Evolutionary conservation across 2,888 invertebrate genomes (phyloP).

Genomic region (Diarsia rubi): DNA sequence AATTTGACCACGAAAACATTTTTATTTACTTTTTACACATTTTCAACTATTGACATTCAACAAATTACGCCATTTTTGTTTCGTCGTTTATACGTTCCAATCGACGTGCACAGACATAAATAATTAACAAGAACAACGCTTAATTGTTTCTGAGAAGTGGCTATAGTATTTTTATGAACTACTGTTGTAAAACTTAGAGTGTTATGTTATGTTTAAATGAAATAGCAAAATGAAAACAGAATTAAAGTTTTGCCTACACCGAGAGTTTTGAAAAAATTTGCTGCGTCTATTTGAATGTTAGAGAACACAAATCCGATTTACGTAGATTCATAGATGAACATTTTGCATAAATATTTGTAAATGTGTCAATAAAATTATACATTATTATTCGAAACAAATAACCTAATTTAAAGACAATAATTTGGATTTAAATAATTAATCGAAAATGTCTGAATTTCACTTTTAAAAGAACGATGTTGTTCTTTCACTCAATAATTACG

Average conservation of each 20-base stretch:
- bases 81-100: conserved; percentile 64
- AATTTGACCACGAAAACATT: conserved; percentile 81
- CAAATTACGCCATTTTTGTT: conserved; percentile 86
- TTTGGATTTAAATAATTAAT: background rate
- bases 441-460: background rate
- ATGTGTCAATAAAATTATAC: fast-evolving
- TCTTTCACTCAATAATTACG: too few relatives aligned
- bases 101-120: background rate
- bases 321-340: fast-evolving
- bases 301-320: background rate
- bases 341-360: background rate
- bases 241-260: too few relatives aligned
- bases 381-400: background rate
- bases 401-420: too few relatives aligned
- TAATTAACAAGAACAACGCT: background rate
- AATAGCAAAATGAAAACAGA: fast-evolving
- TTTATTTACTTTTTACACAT: conserved; percentile 86
- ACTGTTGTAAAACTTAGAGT: background rate
- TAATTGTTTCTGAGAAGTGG: background rate
- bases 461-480: too few relatives aligned
- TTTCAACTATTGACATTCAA: conserved; percentile 82
- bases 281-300: background rate
- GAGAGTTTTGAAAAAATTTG: background rate
- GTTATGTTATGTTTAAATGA: fast-evolving
- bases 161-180: too few relatives aligned